Conservation (phyloP, 2,888 invertebrate species). For the Limenitis camilla region DNA sequence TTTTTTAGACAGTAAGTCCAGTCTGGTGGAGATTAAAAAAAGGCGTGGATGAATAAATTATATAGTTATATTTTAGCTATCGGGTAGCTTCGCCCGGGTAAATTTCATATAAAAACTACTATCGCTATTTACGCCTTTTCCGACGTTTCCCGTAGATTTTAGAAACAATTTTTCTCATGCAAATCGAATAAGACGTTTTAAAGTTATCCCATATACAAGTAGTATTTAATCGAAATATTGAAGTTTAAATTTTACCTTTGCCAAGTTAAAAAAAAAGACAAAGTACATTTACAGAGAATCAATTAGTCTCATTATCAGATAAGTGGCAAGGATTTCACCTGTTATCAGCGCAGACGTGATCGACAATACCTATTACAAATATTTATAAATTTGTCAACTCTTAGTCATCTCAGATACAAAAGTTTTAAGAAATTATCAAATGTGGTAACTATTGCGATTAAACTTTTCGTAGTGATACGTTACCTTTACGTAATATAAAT, state of each 20-base stretch:
- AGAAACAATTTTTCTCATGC: too few species aligned
- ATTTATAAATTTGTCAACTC: constrained; percentile 17
- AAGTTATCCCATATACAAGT: too few species aligned
- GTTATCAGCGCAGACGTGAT: constrained; percentile 52
- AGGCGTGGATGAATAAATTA: too few species aligned
- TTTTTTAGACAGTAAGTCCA: too few species aligned
- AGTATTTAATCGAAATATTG: too few species aligned
- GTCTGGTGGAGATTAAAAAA: too few species aligned
- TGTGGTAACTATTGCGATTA: background rate
- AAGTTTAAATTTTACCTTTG: background rate
- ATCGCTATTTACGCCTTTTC: too few species aligned
- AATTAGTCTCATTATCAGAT: constrained; percentile 28
- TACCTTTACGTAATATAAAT: background rate
- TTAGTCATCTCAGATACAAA: background rate
- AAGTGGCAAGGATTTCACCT: constrained; percentile 40
- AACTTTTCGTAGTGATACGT: background rate
- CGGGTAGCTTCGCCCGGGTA: too few species aligned
- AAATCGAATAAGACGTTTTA: too few species aligned
- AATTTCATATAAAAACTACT: too few species aligned
- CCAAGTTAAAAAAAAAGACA: background rate
- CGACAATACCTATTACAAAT: constrained; percentile 18
- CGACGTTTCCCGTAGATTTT: too few species aligned
- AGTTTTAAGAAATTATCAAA: background rate
- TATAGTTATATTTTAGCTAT: too few species aligned
- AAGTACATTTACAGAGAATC: constrained; percentile 23